These are phyloP conservation scores for zebrafish (Danio rerio) DNA, from an alignment of 2,113 vertebrate species.

Conservation along the genomic window DNA sequence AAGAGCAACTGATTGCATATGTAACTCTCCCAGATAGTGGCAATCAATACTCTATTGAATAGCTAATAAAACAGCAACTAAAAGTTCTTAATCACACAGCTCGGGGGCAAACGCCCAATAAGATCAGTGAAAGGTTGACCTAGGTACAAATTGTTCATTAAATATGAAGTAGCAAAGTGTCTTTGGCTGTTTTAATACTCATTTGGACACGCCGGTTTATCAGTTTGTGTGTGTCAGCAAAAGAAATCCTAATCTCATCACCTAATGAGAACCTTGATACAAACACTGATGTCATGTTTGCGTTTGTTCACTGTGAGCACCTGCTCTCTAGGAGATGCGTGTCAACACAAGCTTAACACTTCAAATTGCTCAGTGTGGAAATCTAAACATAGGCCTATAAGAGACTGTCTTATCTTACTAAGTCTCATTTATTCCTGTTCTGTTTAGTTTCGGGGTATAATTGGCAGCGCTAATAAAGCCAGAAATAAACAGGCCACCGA, in stretches of 20 bases:
- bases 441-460: slow-evolving; percentile 18
- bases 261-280: background rate
- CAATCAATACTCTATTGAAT: slow-evolving; percentile 30
- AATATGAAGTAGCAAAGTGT: background rate
- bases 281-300: slow-evolving; percentile 18
- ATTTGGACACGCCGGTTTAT: background rate
- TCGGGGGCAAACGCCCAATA: slow-evolving; percentile 29
- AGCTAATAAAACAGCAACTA: slow-evolving; percentile 35
- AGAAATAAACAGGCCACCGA: background rate
- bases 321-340: background rate
- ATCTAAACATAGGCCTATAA: background rate
- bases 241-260: background rate
- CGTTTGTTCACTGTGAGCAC: background rate
- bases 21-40: slow-evolving; percentile 42
- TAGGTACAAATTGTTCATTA: slow-evolving; percentile 23
- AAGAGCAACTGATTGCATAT: slow-evolving; percentile 22
- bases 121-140: slow-evolving; percentile 33
- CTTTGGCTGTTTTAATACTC: background rate
- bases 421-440: background rate
- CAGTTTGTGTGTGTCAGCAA: background rate
- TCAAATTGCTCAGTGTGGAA: slow-evolving; percentile 7
- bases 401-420: background rate
- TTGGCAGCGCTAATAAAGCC: background rate
- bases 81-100: slow-evolving; percentile 19
- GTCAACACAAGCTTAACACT: background rate